Percentiles rank a stretch among this genome's conserved stretches.
These are phyloP conservation scores for Eidolon dupreanum DNA, from an alignment of 2,797 vertebrate species.

Conservation along the genomic window DNA sequence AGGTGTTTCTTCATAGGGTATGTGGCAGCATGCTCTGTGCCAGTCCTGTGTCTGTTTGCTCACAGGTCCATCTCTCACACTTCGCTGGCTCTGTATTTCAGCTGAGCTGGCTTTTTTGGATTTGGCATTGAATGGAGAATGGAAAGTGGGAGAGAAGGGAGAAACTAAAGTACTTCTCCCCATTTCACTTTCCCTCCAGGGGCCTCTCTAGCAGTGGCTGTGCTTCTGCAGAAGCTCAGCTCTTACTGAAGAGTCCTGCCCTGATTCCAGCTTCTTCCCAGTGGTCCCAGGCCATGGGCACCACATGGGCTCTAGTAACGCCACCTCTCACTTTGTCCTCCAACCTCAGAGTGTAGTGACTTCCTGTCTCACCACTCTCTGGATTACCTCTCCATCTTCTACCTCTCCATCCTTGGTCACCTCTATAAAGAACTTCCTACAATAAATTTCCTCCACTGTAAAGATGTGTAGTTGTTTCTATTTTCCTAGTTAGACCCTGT, in stretches of 20 bases:
- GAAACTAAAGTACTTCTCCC: background rate
- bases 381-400: background rate
- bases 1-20: background rate
- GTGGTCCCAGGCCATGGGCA: background rate
- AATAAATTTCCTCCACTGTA: background rate
- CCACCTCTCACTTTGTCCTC: background rate
- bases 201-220: background rate
- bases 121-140: background rate
- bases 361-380: background rate
- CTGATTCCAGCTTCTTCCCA: background rate
- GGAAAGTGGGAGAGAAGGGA: background rate
- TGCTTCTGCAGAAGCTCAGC: background rate
- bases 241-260: background rate
- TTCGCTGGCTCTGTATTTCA: background rate
- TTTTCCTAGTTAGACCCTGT: background rate
- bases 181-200: background rate
- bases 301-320: background rate
- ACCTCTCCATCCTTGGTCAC: background rate
- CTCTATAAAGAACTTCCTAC: background rate
- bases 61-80: too few relatives aligned
- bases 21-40: background rate
- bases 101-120: background rate
- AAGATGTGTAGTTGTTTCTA: background rate
- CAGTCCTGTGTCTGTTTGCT: background rate
- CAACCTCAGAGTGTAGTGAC: background rate